Evolutionary conservation across 2,888 invertebrate genomes (phyloP), one percentile per base, ranked within the genome.

Genomic region (Brachyopa scutellaris): DNA sequence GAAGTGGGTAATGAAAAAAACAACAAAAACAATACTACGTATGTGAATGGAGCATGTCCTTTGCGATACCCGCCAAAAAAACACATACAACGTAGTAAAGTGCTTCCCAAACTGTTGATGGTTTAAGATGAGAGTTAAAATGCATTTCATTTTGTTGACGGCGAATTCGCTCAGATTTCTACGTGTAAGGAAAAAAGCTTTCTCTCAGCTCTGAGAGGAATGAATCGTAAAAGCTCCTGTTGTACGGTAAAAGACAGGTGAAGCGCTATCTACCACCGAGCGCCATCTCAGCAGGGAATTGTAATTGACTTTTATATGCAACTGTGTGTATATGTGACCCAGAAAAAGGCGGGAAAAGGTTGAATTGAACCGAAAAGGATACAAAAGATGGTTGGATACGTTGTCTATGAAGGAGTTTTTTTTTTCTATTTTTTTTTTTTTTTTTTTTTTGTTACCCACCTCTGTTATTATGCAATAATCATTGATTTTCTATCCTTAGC

Each of bases 381-480:
- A 59, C 62, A 64, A 73, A 38, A 36, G 47, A 51, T 66, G 66
- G 23, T 42, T 29, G 13, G 49, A 66, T 40, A 38, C 23, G 47
- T 76, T 76, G 80, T 66, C 80, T 69, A 74, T 69, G 31, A 36
- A 36, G 17, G 21, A 23, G 29, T 13, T 47, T 45, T 55, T 53
- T 36, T 21, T 7, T 31, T 21, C 19, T 51, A 42, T 62, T 17
- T 40, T 13, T 29, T 40, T n/a, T 53, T 36, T 21, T 7, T 31
- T 21, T 29, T 51, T 49, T 62, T 17, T 40, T 13, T 29, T 40
- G 23, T 21, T 36, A 55, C 15, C 59, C 69, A 19, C 70, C 76
- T 72, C 42, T 66, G 70, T 77, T 59, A 82, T 82, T 82, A 82
- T 82, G 82, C 76, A 82, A 82, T 77, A 77, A 77, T 77, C 82